Percentiles rank a stretch among this genome's conserved stretches.
Evolutionary conservation across 1,140 invertebrate genomes (phyloP).

Genomic region (Drosophila ohnishii): DNA sequence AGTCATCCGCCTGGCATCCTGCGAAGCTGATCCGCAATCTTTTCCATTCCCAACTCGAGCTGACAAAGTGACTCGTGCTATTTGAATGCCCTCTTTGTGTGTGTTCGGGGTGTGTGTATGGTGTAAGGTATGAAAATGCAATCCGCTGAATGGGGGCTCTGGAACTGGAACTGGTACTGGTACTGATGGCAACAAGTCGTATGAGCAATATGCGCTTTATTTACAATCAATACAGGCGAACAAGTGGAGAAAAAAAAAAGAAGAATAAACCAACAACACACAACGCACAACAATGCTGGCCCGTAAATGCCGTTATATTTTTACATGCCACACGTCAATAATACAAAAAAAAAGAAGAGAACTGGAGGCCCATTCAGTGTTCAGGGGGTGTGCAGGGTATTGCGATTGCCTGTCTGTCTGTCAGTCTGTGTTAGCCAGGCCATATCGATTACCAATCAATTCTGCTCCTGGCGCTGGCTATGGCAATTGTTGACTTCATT

Average conservation of each 20-base stretch:
- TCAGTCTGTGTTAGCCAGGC: slow-evolving; percentile 21
- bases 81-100: slow-evolving; percentile 18
- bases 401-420: slow-evolving; percentile 5
- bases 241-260: slow-evolving; percentile 8
- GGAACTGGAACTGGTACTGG: background rate
- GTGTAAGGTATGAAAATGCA: slow-evolving; percentile 17
- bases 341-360: slow-evolving; percentile 3
- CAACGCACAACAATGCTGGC: slow-evolving; percentile 38
- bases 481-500: slow-evolving; percentile 67
- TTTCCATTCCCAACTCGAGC: slow-evolving; percentile 23
- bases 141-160: slow-evolving; percentile 3
- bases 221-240: slow-evolving; percentile 59
- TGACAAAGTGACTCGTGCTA: slow-evolving; percentile 37
- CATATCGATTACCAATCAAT: slow-evolving; percentile 75
- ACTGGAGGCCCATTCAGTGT: background rate
- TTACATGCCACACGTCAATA: slow-evolving; percentile 65
- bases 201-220: slow-evolving; percentile 68
- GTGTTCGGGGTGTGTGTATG: background rate
- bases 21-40: slow-evolving; percentile 33
- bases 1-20: slow-evolving; percentile 10
- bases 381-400: background rate
- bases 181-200: slow-evolving; percentile 64
- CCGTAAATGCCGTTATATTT: slow-evolving; percentile 63
- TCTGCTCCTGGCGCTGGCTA: slow-evolving; percentile 45
- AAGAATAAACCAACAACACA: background rate